phyloP scores from a whole-genome alignment of 2,888 invertebrate genomes.

The Dicyrtomina minuta region DNA sequence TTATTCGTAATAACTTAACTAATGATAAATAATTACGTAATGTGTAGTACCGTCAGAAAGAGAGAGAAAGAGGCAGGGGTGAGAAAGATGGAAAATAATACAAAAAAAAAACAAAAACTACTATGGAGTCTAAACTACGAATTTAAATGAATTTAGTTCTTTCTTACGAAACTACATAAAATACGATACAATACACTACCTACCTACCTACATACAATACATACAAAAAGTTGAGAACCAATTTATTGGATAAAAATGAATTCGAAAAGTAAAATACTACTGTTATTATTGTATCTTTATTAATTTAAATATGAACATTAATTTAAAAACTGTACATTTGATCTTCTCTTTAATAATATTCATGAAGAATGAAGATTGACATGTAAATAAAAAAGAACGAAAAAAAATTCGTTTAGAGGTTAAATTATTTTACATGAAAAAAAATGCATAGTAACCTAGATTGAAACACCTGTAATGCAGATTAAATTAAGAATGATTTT shows the following conservation, averaged over 20 bases:
- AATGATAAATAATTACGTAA: no score
- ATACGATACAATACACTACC: no score
- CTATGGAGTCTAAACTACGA: background rate
- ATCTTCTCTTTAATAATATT: conserved; percentile 29
- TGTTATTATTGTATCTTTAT: conserved; percentile 31
- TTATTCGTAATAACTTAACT: no score
- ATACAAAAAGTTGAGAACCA: background rate
- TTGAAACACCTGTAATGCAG: no score
- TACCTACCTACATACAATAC: no score
- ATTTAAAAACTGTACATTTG: conserved; percentile 27
- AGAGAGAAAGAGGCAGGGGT: background rate
- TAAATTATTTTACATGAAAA: no score
- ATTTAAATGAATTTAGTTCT: conserved; percentile 18
- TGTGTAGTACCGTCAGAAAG: no score
- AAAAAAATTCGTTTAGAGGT: no score
- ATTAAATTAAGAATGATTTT: no score
- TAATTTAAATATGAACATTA: conserved; percentile 23
- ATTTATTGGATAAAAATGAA: background rate
- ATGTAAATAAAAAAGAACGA: no score
- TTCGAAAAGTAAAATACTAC: background rate
- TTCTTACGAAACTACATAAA: conserved; percentile 13
- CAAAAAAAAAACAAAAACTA: background rate
- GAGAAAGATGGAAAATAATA: background rate
- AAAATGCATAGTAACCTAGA: no score
- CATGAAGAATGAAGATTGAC: conserved; percentile 26